Conservation (phyloP, 2,888 invertebrate species). For the Chelonus formosanus region DNA sequence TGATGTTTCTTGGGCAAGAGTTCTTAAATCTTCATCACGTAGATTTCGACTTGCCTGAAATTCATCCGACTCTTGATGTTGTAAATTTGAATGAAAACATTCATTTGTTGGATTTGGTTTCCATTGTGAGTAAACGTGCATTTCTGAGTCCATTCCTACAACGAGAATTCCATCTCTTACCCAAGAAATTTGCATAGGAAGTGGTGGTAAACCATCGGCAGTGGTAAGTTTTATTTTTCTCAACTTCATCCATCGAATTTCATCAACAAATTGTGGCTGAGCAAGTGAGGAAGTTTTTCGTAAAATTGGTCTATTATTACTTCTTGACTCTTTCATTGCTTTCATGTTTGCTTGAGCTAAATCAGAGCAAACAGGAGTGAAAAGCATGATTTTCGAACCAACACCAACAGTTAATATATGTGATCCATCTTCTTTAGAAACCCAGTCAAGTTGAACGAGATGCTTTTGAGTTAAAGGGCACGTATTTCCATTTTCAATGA, state of each 20-base stretch:
- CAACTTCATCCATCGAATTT: slow-evolving; percentile 96
- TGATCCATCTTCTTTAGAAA: slow-evolving; percentile 98
- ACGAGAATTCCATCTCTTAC: slow-evolving; percentile 97
- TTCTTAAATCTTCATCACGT: slow-evolving; percentile 75
- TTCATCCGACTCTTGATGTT: slow-evolving; percentile 74
- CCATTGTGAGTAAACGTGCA: slow-evolving; percentile 99
- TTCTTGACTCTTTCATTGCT: slow-evolving; percentile 87
- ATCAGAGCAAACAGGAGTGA: slow-evolving; percentile 93
- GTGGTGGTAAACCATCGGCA: slow-evolving; percentile 93
- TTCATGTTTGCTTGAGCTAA: slow-evolving; percentile 94
- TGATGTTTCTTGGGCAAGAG: slow-evolving; percentile 73
- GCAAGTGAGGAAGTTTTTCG: slow-evolving; percentile 92
- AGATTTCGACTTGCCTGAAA: slow-evolving; percentile 77
- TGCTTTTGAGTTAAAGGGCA: slow-evolving; percentile 92
- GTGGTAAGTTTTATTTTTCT: slow-evolving; percentile 89
- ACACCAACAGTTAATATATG: slow-evolving; percentile 97
- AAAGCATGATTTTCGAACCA: slow-evolving; percentile 90
- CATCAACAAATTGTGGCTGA: slow-evolving; percentile 88
- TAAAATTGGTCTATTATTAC: slow-evolving; percentile 83
- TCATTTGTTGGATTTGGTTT: slow-evolving; percentile 72
- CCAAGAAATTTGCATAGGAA: slow-evolving; percentile 99
- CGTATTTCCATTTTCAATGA: slow-evolving; percentile 91
- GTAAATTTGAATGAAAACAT: slow-evolving; percentile 57
- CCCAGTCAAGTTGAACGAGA: slow-evolving; percentile 97
- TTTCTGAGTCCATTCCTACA: slow-evolving; percentile 99